Evolutionary conservation across 2,113 vertebrate genomes (phyloP), one percentile per base, ranked within the genome.

Genomic region (Percina caprodes): DNA sequence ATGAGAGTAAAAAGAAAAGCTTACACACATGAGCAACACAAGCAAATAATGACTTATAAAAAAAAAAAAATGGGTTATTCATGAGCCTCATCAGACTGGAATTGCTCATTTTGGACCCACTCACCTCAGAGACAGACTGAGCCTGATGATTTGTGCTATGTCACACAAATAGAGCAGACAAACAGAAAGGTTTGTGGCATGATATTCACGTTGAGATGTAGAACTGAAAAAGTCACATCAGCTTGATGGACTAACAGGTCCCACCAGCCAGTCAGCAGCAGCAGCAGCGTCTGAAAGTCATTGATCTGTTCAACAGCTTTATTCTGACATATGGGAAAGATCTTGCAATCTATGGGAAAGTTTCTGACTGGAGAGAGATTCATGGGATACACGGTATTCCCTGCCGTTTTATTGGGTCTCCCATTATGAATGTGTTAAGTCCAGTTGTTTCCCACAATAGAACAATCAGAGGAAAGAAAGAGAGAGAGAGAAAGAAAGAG

Each of bases 251-350:
- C 49, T 35, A 69, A 73, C 58, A 6, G 59, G 69, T 74, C 65
- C 30, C 66, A 82, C 23, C 54, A 78, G 78, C 78, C 85, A 65
- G 69, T 33, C 68, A 49, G 74, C 68, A 30, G 74, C 19, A 19
- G 65, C 46, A 70, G 39, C 65, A 21, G 46, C 8, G 48, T 63
- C 55, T 59, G 76, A 62, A 67, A 86, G 88, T 73, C 84, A 83
- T 65, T 85, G 80, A 89, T 89, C 65, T 86, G 77, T 87, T 82
- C 73, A 77, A 88, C 75, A 75, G 91, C 72, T 82, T 79, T 51
- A 61, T 62, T 74, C 83, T 16, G 23, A 78, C 87, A 91, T 82
- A 83, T 91, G 91, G 89, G 69, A 91, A 86, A 86, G 54, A 85
- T 85, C 79, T 87, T 30, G 5, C 71, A 48, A 76, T 72, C 69